phyloP scores from a whole-genome alignment of 2,797 vertebrate species.

The Geotrypetes seraphini region DNA sequence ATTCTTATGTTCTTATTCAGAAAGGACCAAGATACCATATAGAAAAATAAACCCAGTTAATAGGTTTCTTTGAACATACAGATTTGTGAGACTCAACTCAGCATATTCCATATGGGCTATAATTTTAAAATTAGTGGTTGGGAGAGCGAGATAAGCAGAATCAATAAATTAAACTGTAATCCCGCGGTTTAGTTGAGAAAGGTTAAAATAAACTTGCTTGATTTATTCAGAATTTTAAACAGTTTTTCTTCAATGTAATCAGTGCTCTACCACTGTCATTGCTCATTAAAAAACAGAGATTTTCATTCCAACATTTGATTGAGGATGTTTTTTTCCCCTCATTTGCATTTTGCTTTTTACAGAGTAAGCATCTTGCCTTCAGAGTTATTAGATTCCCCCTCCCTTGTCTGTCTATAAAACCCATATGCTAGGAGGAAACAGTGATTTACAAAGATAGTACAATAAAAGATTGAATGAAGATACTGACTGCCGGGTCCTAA shows the following conservation, averaged over 20 bases:
- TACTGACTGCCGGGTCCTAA: conserved; percentile 54
- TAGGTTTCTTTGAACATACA: conserved; percentile 42
- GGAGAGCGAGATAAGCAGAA: conserved; percentile 44
- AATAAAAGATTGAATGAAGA: conserved; percentile 52
- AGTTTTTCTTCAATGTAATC: conserved; percentile 66
- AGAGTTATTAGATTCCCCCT: conserved; percentile 48
- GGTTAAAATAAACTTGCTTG: conserved; percentile 69
- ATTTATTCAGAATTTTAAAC: conserved; percentile 72
- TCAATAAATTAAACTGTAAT: conserved; percentile 52
- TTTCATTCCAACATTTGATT: conserved; percentile 64
- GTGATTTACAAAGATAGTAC: conserved; percentile 52
- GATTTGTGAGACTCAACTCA: conserved; percentile 45
- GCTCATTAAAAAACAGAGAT: conserved; percentile 64
- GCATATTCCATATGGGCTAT: conserved; percentile 38
- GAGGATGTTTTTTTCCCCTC: conserved; percentile 50
- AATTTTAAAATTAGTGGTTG: conserved; percentile 54
- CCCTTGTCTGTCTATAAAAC: conserved; percentile 39
- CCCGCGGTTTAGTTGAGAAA: conserved; percentile 53
- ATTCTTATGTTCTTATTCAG: too few relatives aligned
- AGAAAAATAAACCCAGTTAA: conserved; percentile 11
- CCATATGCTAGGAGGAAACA: conserved; percentile 38
- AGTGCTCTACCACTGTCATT: conserved; percentile 57
- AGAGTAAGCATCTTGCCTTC: conserved; percentile 56
- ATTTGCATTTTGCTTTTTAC: conserved; percentile 64
- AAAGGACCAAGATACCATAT: conserved; percentile 12